phyloP scores from a whole-genome alignment of 30 jellyfish, hydroid and myxozoan genomes.

The Hydra vulgaris region DNA sequence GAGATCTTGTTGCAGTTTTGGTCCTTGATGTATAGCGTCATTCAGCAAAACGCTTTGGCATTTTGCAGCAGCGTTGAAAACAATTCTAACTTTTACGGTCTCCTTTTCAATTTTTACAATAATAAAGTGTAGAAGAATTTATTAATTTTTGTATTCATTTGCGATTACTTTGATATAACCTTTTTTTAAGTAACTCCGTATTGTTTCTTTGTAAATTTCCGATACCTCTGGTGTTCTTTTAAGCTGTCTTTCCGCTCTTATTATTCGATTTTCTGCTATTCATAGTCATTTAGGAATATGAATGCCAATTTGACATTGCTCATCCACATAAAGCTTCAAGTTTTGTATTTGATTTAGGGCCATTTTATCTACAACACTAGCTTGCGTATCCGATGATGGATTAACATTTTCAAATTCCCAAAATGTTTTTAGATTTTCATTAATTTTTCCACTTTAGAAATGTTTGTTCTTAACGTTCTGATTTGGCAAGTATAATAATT shows the following conservation, averaged over 20 bases:
- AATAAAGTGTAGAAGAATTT: neutral
- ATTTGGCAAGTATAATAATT: neutral
- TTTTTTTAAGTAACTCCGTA: neutral
- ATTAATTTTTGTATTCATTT: neutral
- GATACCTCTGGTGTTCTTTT: neutral
- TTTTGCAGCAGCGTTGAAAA: no score
- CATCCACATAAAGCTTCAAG: no score
- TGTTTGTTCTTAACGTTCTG: neutral
- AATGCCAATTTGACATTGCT: conserved; percentile 3
- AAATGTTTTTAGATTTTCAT: neutral
- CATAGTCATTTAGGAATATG: neutral
- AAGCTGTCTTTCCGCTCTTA: neutral
- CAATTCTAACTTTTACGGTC: no score
- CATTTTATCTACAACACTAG: no score
- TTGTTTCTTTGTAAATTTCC: neutral
- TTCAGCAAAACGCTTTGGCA: no score
- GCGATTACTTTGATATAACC: no score
- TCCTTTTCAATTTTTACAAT: conserved; percentile 18
- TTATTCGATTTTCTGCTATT: neutral
- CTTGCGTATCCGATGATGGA: neutral
- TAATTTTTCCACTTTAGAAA: neutral
- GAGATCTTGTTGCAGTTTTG: no score
- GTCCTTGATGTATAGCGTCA: no score
- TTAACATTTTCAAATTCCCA: neutral
- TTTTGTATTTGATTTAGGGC: no score